Base-by-base conservation (phyloP, 2,797 vertebrate species). In the Phalanger gymnotis region DNA sequence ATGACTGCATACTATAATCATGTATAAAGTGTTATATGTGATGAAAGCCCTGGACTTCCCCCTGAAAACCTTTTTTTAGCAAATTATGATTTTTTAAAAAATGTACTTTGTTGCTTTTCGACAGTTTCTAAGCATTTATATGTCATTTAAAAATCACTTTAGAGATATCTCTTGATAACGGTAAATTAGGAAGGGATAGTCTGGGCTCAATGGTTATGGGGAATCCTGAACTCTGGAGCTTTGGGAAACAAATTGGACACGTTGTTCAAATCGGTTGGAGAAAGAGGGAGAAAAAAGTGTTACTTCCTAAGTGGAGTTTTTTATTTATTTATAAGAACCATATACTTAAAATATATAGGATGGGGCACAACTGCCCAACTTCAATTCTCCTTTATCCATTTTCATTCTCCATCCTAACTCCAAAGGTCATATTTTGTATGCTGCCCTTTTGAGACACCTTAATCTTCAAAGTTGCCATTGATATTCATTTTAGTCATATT, bases 401-500 rank as follows among this genome's bases (percentile, higher is more conserved):
- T 47, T 81, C 22, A 47, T 47, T 47, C 4, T 81, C 73, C 11
- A 81, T 10, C 40, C 22, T 47, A 47, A 81, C 31, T 22, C 73
- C 73, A 81, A 47, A 25, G 40, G 40, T 9, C 22, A 81, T 81
- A 81, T 11, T 47, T 25, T 47, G 2, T 40, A 19, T 73, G 73
- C 16, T 94, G 13, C 90, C 54, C 51, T 92, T 90, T 90, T 40
- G 11, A 54, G 40, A 93, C 40, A 91, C 5, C 12, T 91, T 93
- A 16, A 19, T 95, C 3, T 27, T 14, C 3, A 58, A 55, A 54
- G 28, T 54, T 53, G 30, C 3, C 9, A 47, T 89, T 94, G 30
- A 81, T 81, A 47, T 56, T 96, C 94, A 25, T 92, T 73, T 93
- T 93, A 58, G 92, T 53, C 3, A 3, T 92, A 54, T 95, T 94